A percentile compares a stretch with the other conserved stretches of the same genome.
Conservation (phyloP, 1,140 invertebrate species). For the Drosophila melanica region DNA sequence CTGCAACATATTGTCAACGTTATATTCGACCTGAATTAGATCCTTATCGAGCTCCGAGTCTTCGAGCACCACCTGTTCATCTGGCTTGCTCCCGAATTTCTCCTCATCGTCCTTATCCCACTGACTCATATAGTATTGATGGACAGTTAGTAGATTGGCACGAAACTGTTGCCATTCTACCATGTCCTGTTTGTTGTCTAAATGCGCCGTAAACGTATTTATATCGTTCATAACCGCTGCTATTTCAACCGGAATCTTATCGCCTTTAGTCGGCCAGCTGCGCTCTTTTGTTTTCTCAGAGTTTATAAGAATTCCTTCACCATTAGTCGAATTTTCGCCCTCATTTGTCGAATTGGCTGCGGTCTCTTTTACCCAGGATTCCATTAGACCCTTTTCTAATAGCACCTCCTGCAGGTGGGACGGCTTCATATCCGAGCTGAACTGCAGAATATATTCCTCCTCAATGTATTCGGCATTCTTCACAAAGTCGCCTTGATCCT, state of each 20-base stretch:
- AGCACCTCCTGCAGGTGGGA: background rate
- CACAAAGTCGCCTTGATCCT: background rate
- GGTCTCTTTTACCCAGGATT: too few relatives aligned
- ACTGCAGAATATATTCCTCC: background rate
- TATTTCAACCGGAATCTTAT: background rate
- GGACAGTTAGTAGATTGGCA: constrained; percentile 41
- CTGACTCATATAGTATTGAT: constrained; percentile 32
- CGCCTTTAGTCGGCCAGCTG: too few relatives aligned
- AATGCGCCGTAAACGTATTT: constrained; percentile 25
- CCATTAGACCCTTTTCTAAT: background rate
- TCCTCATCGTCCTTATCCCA: background rate
- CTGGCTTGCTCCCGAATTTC: background rate
- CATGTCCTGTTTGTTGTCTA: constrained; percentile 21
- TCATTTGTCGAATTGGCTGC: too few relatives aligned
- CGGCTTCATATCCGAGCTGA: background rate
- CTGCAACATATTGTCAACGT: background rate
- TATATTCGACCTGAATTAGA: background rate
- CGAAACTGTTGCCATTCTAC: constrained; percentile 49
- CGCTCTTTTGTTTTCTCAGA: too few relatives aligned
- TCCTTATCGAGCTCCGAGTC: background rate
- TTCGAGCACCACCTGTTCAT: background rate
- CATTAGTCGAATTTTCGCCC: background rate
- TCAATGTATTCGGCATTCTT: background rate
- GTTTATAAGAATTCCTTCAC: background rate
- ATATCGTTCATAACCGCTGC: constrained; percentile 33